Conservation (phyloP, 2,113 vertebrate species). For the Pundamilia nyererei region DNA sequence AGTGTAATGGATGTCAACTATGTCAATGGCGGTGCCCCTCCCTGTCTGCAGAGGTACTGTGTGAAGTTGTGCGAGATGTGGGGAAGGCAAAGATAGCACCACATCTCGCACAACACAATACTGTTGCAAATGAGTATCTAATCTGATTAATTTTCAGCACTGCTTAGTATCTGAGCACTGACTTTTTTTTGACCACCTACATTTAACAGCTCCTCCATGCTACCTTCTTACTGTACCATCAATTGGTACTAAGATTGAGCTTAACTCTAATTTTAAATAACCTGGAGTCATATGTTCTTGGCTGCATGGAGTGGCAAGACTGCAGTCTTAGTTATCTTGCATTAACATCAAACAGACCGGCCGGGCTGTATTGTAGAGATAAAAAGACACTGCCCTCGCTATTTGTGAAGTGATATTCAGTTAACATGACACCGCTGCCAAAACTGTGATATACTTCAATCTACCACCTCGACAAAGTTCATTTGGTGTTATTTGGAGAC, state of each 20-base stretch:
- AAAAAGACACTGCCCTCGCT: neutral
- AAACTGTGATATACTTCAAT: conserved; percentile 11
- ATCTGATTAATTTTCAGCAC: neutral
- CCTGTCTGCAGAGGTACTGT: neutral
- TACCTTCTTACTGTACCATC: neutral
- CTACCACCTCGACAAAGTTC: conserved; percentile 19
- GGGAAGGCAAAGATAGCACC: neutral
- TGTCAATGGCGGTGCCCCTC: neutral
- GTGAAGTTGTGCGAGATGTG: neutral
- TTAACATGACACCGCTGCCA: neutral
- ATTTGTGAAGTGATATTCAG: neutral
- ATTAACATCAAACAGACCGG: neutral
- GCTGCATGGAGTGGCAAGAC: neutral
- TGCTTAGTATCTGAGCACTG: neutral
- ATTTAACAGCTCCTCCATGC: neutral
- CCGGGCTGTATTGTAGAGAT: neutral
- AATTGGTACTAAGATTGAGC: neutral
- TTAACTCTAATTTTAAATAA: neutral
- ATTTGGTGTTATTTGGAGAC: conserved; percentile 32
- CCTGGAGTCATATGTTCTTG: neutral
- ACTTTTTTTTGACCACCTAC: neutral
- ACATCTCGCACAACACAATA: neutral
- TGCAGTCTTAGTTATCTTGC: neutral
- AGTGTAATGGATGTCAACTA: neutral
- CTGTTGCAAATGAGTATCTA: neutral